Evolutionary conservation across 2,888 invertebrate genomes (phyloP).

Genomic region (Agrenia bidenticulata): DNA sequence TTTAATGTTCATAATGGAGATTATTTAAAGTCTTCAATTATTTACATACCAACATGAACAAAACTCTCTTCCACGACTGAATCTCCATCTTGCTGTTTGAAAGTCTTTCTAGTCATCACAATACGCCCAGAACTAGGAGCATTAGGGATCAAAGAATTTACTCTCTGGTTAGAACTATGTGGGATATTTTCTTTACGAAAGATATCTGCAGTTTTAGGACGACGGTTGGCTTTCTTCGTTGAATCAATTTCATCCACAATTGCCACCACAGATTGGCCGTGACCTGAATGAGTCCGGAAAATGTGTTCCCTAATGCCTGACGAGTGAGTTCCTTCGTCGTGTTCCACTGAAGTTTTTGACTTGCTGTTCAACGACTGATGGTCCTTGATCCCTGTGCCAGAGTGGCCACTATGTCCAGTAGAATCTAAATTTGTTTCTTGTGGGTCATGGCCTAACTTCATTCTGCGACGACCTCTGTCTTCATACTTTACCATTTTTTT

Average conservation of each 20-base stretch:
- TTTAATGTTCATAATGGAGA: no score
- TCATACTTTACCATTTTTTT: constrained; percentile 47
- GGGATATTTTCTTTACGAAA: no score
- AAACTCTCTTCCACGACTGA: constrained; percentile 3
- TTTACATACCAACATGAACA: background rate
- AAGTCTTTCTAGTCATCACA: constrained; percentile 4
- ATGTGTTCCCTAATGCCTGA: no score
- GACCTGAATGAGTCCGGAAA: no score
- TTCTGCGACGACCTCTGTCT: constrained; percentile 34
- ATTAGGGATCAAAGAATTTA: no score
- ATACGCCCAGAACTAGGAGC: background rate
- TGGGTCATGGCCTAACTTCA: constrained; percentile 38
- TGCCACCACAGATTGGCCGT: background rate
- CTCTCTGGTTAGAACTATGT: no score
- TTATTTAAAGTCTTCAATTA: no score
- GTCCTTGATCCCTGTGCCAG: background rate
- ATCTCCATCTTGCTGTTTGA: constrained; percentile 1
- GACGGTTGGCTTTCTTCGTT: background rate
- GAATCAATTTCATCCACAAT: background rate
- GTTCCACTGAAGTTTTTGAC: background rate
- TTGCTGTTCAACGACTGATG: background rate
- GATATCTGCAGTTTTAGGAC: no score
- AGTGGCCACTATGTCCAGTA: constrained; percentile 6
- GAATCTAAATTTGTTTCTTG: constrained; percentile 32
- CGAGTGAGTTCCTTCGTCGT: background rate